Conservation (phyloP, 53 echinoderm and acorn worm genomes). For the Apostichopus leukothele region DNA sequence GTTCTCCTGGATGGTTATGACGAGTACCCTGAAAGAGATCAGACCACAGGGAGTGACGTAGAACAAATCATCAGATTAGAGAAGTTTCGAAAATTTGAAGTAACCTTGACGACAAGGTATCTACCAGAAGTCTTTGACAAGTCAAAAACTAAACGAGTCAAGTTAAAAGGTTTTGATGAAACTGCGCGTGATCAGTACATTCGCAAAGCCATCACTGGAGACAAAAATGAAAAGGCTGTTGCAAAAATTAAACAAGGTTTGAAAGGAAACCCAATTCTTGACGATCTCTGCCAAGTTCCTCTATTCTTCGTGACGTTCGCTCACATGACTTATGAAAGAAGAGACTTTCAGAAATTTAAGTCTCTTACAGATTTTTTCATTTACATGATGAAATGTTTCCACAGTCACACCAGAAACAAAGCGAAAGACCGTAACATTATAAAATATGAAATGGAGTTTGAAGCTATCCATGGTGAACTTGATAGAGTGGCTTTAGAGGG, state of each 20-base stretch:
- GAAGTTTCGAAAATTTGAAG: background rate
- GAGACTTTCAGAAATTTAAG: background rate
- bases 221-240: background rate
- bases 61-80: background rate
- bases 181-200: slow-evolving; percentile 19
- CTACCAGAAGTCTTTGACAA: background rate
- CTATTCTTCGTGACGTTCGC: slow-evolving; percentile 16
- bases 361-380: slow-evolving; percentile 3
- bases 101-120: slow-evolving; percentile 18
- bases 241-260: background rate
- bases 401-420: background rate
- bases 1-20: slow-evolving; percentile 17
- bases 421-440: no score
- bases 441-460: background rate
- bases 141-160: slow-evolving; percentile 2
- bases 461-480: background rate
- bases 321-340: slow-evolving; percentile 25
- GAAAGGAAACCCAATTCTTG: background rate
- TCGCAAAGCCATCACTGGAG: background rate
- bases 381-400: slow-evolving; percentile 25
- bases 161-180: slow-evolving; percentile 7
- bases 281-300: slow-evolving; percentile 22
- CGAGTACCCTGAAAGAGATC: background rate
- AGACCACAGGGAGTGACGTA: background rate
- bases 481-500: background rate